Conservation (phyloP, 2,797 vertebrate species). For the Mastacembelus armatus region DNA sequence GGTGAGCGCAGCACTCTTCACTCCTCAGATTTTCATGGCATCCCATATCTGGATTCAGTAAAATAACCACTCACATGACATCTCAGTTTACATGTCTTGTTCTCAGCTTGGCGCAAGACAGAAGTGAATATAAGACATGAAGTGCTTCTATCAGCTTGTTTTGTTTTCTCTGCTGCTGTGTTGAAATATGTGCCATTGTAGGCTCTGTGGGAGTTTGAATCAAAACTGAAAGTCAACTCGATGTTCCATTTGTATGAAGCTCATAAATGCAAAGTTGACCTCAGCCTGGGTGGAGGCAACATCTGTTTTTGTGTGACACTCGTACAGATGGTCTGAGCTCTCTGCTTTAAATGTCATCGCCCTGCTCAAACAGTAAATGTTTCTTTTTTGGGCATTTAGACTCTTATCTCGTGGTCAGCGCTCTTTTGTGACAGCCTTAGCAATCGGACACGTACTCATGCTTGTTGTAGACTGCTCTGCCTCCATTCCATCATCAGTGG, state of each 20-base stretch:
- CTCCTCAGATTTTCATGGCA: conserved; percentile 13
- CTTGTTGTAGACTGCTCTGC: background rate
- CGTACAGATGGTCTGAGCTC: conserved; percentile 38
- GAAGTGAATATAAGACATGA: conserved; percentile 5
- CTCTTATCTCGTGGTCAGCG: conserved; percentile 23
- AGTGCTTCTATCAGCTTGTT: conserved; percentile 25
- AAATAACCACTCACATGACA: background rate
- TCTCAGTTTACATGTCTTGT: background rate
- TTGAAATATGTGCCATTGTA: conserved; percentile 20
- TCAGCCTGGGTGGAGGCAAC: conserved; percentile 72
- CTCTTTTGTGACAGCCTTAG: conserved; percentile 19
- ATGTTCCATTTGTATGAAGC: conserved; percentile 38
- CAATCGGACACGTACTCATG: conserved; percentile 34
- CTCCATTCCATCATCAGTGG: conserved; percentile 44
- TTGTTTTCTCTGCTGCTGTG: conserved; percentile 31
- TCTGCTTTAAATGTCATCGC: conserved; percentile 46
- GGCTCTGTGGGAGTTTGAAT: conserved; percentile 27
- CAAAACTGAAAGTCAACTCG: conserved; percentile 22
- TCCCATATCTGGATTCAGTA: background rate
- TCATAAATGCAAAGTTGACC: conserved; percentile 49
- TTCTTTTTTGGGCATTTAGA: conserved; percentile 39
- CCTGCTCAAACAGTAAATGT: conserved; percentile 21
- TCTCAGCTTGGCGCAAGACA: background rate
- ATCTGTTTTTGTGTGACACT: conserved; percentile 54
- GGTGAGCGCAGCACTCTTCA: conserved; percentile 26